These are phyloP conservation scores for Trichopria drosophilae DNA, from an alignment of 2,888 invertebrate genomes.

Conservation along the genomic window DNA sequence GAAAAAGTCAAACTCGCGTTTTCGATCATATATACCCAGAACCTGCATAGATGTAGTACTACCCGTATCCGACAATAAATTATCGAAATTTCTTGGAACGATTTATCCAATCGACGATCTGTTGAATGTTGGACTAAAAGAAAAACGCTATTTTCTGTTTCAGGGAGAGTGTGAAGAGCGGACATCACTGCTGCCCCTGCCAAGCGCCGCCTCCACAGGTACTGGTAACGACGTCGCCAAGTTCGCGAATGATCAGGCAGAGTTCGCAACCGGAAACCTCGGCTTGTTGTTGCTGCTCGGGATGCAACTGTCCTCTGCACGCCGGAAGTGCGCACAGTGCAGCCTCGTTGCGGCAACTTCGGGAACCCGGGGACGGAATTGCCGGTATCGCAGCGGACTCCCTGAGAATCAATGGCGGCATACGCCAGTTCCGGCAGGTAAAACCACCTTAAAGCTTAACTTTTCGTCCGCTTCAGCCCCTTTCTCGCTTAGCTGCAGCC, in stretches of 20 bases:
- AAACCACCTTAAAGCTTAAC: conserved; percentile 37
- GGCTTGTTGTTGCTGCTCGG: conserved; percentile 56
- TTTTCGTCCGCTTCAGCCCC: conserved; percentile 24
- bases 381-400: conserved; percentile 96
- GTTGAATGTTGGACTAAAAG: too few species aligned
- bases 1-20: too few species aligned
- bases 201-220: conserved; percentile 72
- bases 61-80: too few species aligned
- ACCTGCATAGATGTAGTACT: too few species aligned
- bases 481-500: neutral
- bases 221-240: conserved; percentile 71
- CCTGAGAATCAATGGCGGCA: conserved; percentile 92
- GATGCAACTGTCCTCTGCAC: conserved; percentile 59
- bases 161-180: conserved; percentile 56
- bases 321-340: conserved; percentile 64
- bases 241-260: conserved; percentile 81
- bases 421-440: conserved; percentile 95
- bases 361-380: conserved; percentile 82
- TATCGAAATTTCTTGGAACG: too few species aligned
- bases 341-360: conserved; percentile 82
- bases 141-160: too few species aligned
- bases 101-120: too few species aligned
- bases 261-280: conserved; percentile 83
- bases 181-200: conserved; percentile 65
- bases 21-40: too few species aligned